A percentile compares a stretch with the other conserved stretches of the same genome.
Evolutionary conservation across 2,888 invertebrate genomes (phyloP).

Genomic region (Mamestra brassicae): DNA sequence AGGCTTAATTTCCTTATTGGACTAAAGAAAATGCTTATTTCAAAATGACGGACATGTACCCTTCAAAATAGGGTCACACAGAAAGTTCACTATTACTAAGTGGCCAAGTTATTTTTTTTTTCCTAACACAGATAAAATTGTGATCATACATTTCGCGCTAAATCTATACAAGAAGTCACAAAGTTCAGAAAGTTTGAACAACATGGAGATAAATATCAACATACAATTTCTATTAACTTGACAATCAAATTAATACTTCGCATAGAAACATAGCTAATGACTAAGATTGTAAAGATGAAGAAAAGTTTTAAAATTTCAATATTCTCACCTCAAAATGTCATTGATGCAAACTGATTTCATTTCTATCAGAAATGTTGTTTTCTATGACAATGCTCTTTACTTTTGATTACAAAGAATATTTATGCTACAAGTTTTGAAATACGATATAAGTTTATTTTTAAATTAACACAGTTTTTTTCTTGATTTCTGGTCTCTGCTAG

Average conservation of each 20-base stretch:
- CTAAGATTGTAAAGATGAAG: neutral
- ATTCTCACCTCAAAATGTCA: no score
- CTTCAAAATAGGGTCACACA: constrained; percentile 10
- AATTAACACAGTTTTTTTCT: no score
- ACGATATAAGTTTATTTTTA: no score
- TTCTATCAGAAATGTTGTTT: no score
- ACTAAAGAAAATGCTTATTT: neutral
- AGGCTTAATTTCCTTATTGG: no score
- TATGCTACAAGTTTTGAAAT: no score
- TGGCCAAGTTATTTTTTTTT: neutral
- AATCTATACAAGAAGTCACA: constrained; percentile 43
- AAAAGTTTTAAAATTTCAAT: no score
- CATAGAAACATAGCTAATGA: neutral
- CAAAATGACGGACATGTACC: constrained; percentile 11
- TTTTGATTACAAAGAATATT: no score
- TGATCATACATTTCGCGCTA: constrained; percentile 35
- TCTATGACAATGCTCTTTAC: no score
- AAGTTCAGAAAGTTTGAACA: constrained; percentile 45
- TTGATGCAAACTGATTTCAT: no score
- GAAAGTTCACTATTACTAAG: constrained; percentile 6
- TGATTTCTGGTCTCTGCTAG: no score
- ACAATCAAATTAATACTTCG: constrained; percentile 4
- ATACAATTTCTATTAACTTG: constrained; percentile 6
- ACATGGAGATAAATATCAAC: constrained; percentile 31
- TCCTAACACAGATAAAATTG: constrained; percentile 25